A percentile compares a stretch with the other conserved stretches of the same genome.
phyloP scores from a whole-genome alignment of 2,797 vertebrate genomes.

The Channallabes apus region DNA sequence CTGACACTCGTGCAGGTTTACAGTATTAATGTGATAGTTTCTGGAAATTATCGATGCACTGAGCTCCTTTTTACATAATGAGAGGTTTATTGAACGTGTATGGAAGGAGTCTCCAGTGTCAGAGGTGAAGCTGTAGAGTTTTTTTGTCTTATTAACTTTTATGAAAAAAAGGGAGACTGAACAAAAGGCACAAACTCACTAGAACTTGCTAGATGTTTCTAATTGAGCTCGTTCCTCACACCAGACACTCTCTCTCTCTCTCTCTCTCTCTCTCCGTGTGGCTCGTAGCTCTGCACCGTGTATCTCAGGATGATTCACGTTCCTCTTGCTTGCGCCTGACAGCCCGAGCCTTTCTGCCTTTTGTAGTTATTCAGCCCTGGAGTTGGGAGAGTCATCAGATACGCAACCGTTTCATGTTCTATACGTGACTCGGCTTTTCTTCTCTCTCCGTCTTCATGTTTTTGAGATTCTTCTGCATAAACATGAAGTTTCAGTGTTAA shows the following conservation, averaged over 20 bases:
- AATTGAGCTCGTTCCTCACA: background rate
- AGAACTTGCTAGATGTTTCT: background rate
- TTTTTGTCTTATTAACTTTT: background rate
- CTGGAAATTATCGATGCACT: too few relatives aligned
- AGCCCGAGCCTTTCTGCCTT: slow-evolving; percentile 25
- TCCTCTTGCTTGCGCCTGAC: slow-evolving; percentile 15
- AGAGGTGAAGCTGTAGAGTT: background rate
- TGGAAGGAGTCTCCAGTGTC: background rate
- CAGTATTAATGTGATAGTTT: too few relatives aligned
- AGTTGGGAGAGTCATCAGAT: slow-evolving; percentile 26
- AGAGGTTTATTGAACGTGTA: background rate
- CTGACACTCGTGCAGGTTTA: too few relatives aligned
- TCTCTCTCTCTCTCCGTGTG: background rate
- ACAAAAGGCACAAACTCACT: background rate
- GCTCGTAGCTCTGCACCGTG: slow-evolving; percentile 18
- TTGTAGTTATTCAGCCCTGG: slow-evolving; percentile 25
- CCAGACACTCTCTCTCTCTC: background rate
- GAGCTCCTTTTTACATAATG: too few relatives aligned
- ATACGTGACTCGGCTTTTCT: background rate
- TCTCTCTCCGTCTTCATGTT: background rate
- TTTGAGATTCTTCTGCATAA: background rate
- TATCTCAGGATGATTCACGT: slow-evolving; percentile 28
- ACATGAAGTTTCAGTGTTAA: background rate
- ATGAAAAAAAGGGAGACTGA: too few relatives aligned
- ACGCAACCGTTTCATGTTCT: background rate